Base-by-base conservation (phyloP, 2,888 invertebrate genomes). In the Eudemis profundana region DNA sequence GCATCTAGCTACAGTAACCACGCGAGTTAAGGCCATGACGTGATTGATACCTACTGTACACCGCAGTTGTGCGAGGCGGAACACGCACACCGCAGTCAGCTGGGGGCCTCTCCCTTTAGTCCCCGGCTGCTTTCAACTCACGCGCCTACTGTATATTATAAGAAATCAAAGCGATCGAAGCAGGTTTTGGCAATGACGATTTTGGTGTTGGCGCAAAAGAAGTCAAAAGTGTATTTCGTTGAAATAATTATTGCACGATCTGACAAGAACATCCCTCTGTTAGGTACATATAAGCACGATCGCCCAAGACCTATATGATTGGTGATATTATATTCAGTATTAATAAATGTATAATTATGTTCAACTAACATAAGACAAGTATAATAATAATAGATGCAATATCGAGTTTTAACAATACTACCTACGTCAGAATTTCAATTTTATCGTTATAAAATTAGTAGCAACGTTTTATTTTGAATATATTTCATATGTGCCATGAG, bases 261-360 rank as follows among this genome's bases (percentile, higher is more conserved):
- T 67, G 59, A 68, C 61, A 14, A 36, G 29, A 59, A 38, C 1
- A 51, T 46, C 54, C 50, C 21, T 29, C 17, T 36, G 8, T 29
- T 57, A 40, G 51, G 27, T 42, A 61, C 36, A 36, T 70, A 66
- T 14, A 47, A 15, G 44, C 12, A 66, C 63, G 59, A 67, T 69
- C 68, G 69, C 69, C 71, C 69, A 44, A 56, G 50, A 62, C 33
- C 33, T 54, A 65, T 66, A n/a, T 54, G 57, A 73, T 70, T 73
- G 79, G 78, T 77, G 79, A 79, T 78, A 78, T 73, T 77, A 76
- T 83, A 83, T 73, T 81, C 86, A 87, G 84, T 85, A 87, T 85
- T 84, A 83, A 78, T 78, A 75, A 53, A 53, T 81, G 80, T 84
- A 83, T 78, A 79, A 78, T 81, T 78, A 75, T 74, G 76, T 74